A percentile compares a stretch with the other conserved stretches of the same genome.
These are phyloP conservation scores for Greenwoodochromis staneri DNA, from an alignment of 2,113 vertebrate genomes.

Conservation along the genomic window DNA sequence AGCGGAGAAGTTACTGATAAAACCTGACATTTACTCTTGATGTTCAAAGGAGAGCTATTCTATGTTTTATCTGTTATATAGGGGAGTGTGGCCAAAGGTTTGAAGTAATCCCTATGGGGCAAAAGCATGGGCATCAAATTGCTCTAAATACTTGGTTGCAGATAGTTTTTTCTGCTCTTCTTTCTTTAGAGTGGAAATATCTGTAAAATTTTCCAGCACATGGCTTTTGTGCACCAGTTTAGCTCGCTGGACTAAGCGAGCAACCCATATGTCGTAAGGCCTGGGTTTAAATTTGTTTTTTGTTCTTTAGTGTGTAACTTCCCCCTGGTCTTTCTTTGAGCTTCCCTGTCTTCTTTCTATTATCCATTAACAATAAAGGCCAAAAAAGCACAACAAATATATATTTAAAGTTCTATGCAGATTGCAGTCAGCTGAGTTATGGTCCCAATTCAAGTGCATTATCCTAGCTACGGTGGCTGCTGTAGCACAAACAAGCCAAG, in stretches of 20 bases:
- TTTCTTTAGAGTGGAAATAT: neutral
- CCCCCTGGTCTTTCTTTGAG: neutral
- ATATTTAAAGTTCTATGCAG: neutral
- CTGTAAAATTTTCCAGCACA: neutral
- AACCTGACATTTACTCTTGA: neutral
- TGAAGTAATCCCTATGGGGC: neutral
- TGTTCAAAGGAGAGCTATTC: neutral
- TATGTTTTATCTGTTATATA: neutral
- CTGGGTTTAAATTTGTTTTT: neutral
- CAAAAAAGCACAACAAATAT: neutral
- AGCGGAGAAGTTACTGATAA: neutral
- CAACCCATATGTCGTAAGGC: neutral
- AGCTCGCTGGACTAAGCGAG: neutral
- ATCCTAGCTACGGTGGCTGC: neutral
- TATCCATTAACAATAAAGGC: neutral
- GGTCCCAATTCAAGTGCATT: neutral
- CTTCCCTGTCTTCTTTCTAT: neutral
- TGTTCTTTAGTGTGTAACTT: neutral
- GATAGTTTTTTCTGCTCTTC: neutral
- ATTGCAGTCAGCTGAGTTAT: fast-evolving
- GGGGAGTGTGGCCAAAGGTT: neutral
- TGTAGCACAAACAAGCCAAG: neutral
- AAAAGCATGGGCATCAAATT: neutral
- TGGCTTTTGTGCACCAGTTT: neutral
- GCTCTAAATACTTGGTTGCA: neutral